Evolutionary conservation across 2,797 vertebrate genomes (phyloP).

Genomic region (Danio aesculapii): DNA sequence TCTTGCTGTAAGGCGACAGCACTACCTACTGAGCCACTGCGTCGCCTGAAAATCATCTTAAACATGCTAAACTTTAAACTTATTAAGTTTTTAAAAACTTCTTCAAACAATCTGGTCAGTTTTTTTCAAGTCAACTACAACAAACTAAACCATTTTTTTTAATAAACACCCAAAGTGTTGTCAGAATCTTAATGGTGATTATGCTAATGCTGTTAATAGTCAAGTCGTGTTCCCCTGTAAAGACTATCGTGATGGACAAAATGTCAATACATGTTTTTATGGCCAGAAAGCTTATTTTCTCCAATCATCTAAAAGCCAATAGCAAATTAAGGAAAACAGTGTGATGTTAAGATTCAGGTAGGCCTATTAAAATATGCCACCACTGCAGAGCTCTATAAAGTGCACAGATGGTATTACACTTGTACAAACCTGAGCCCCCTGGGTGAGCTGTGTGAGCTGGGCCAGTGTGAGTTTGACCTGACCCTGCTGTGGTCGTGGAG

Average conservation of each 20-base stretch:
- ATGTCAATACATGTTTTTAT: not conserved
- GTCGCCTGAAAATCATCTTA: too few species aligned
- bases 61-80: too few species aligned
- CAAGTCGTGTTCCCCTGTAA: not conserved
- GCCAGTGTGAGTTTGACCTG: constrained; percentile 98
- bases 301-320: not conserved
- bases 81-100: too few species aligned
- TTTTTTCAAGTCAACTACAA: too few species aligned
- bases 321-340: not conserved
- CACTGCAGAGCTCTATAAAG: not conserved
- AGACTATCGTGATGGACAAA: not conserved
- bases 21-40: too few species aligned
- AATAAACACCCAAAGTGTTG: too few species aligned
- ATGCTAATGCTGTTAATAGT: too few species aligned
- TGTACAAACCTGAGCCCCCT: constrained; percentile 87
- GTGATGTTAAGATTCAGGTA: not conserved
- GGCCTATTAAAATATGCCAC: not conserved
- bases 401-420: not conserved
- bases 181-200: too few species aligned
- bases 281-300: not conserved
- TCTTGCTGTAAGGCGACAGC: too few species aligned
- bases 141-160: too few species aligned
- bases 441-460: constrained; percentile 95
- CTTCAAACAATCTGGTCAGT: too few species aligned
- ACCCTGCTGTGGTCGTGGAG: constrained; percentile 90